These are phyloP conservation scores for Cygnus atratus DNA, from an alignment of 2,113 vertebrate genomes.

Conservation along the genomic window DNA sequence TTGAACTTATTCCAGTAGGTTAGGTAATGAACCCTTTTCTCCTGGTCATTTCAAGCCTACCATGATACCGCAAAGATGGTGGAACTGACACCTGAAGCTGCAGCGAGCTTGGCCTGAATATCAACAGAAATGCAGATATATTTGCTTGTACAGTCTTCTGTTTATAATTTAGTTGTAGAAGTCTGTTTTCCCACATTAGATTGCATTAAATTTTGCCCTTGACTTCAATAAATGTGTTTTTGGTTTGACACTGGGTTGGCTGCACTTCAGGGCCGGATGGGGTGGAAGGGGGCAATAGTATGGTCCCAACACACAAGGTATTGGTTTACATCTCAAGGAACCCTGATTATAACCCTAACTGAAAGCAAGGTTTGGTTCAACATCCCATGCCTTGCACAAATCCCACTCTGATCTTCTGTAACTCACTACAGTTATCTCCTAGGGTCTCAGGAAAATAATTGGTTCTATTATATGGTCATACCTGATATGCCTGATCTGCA, in stretches of 20 bases:
- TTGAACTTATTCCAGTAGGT: neutral
- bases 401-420: neutral
- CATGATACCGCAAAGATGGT: neutral
- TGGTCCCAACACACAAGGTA: neutral
- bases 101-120: neutral
- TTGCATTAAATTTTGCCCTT: neutral
- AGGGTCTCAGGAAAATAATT: neutral
- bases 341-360: neutral
- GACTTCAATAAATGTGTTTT: neutral
- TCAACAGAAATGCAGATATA: neutral
- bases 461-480: neutral
- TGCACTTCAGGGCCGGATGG: fast-evolving
- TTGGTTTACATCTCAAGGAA: neutral
- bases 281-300: too few relatives aligned
- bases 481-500: neutral
- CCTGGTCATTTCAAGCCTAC: neutral
- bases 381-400: neutral
- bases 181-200: neutral
- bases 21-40: neutral
- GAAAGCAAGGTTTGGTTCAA: neutral
- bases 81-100: neutral
- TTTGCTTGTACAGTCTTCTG: neutral
- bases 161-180: neutral
- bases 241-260: neutral
- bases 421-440: neutral